A percentile compares a stretch with the other conserved stretches of the same genome.
Evolutionary conservation across 64 coral and sea anemone species (phyloP).

Genomic region (Montipora efflorescens): DNA sequence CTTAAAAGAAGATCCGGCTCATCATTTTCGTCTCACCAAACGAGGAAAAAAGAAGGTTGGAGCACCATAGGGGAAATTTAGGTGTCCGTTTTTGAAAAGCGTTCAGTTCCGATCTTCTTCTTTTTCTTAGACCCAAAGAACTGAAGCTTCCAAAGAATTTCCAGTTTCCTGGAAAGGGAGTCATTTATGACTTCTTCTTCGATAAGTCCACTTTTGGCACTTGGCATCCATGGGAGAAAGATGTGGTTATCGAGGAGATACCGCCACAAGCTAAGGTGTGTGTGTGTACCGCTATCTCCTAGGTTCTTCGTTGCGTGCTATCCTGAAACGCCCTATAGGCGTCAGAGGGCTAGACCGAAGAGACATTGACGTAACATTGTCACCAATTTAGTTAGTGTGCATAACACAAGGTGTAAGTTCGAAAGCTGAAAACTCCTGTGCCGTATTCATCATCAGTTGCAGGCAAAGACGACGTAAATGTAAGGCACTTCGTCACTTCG

Average conservation of each 20-base stretch:
- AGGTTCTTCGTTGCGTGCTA: not conserved
- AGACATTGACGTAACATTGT: too few species aligned
- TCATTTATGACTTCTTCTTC: slow-evolving; percentile 97
- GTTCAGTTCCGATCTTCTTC: not conserved
- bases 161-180: slow-evolving; percentile 94
- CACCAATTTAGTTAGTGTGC: too few species aligned
- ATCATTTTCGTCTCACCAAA: too few species aligned
- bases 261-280: slow-evolving; percentile 83
- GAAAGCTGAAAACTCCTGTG: too few species aligned
- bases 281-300: not conserved
- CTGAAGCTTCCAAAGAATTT: slow-evolving; percentile 91
- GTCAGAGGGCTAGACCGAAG: too few species aligned
- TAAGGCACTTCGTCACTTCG: too few species aligned
- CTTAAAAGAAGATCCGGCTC: too few species aligned
- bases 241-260: slow-evolving; percentile 84
- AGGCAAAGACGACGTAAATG: not conserved
- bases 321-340: not conserved
- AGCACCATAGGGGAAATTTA: too few species aligned
- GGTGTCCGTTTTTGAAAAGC: not conserved
- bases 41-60: too few species aligned
- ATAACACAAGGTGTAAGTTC: too few species aligned
- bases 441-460: too few species aligned
- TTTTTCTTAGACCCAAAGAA: slow-evolving; percentile 86
- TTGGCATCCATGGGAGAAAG: slow-evolving; percentile 98
- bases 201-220: slow-evolving; percentile 97